Evolutionary conservation across 2,888 invertebrate genomes (phyloP), one percentile per base, ranked within the genome.

Genomic region (Tetragnatha montana): DNA sequence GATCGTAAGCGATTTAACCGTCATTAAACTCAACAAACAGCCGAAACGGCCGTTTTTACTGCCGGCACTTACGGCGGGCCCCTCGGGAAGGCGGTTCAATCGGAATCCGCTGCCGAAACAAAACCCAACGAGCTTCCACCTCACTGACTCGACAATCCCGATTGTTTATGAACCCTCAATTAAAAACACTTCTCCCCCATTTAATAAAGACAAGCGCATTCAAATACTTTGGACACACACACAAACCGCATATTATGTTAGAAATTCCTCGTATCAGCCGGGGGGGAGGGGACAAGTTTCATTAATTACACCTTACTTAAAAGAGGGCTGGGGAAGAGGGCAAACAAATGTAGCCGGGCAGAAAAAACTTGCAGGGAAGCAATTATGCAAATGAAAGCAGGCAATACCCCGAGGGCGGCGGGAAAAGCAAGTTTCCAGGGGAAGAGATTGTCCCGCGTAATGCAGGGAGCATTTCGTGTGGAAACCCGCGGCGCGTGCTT

Each of bases 281-380:
- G 60, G 68, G 47, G 49, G 47, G 49, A 75, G 87, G 81, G 81
- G 73, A 60, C 73, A 17, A 78, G 81, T 81, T 75, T 74, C 87
- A 87, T 87, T 87, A 87, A 87, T 87, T 87, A 87, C 87, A 87
- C n/a, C 74, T 87, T 81, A 87, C 81, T 87, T 87, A 70, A 51
- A 74, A 79, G 81, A 49, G 75, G 75, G 19, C n/a, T 35, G 47
- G 74, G 68, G 50, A 50, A 8, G 75, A 81, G 87, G 73, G 81
- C 75, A 87, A 87, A 87, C 69, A 87, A 87, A 87, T 60, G 75
- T 73, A 60, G 49, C 81, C 81, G 35, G 35, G 35, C 4, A 35
- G 35, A 35, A 35, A 35, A 35, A 35, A 35, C 87, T 75, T 75
- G 80, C 74, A 75, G 74, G 80, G 47, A 87, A 68, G 87, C 80